These are phyloP conservation scores for Pentamera pediparva DNA, from an alignment of 53 echinoderm and acorn worm genomes.

Conservation along the genomic window DNA sequence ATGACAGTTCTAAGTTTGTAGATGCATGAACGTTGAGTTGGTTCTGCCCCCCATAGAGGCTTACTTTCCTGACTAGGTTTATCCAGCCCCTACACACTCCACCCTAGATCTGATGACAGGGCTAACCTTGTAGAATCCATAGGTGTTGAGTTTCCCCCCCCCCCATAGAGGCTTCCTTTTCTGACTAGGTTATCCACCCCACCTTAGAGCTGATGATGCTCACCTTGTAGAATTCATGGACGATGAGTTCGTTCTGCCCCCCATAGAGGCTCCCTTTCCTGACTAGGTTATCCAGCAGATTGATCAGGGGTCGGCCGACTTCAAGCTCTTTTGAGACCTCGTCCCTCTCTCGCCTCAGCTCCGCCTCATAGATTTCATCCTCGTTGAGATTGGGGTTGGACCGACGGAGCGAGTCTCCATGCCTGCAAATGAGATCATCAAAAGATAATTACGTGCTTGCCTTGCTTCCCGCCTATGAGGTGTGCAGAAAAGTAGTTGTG, in stretches of 20 bases:
- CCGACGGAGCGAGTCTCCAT: constrained; percentile 42
- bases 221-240: constrained; percentile 90
- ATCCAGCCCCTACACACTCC: too few species aligned
- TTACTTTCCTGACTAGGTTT: too few species aligned
- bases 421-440: constrained; percentile 31
- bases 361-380: constrained; percentile 58
- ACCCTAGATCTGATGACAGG: too few species aligned
- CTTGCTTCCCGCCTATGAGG: too few species aligned
- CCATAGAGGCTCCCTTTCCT: constrained; percentile 95
- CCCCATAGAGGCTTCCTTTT: constrained; percentile 94
- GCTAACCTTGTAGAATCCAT: too few species aligned
- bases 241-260: constrained; percentile 82
- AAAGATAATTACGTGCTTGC: too few species aligned
- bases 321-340: constrained; percentile 78
- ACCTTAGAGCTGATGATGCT: too few species aligned
- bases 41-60: too few species aligned
- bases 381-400: constrained; percentile 51
- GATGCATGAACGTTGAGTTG: too few species aligned
- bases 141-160: too few species aligned
- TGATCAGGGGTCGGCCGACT: constrained; percentile 76
- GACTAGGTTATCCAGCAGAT: constrained; percentile 87
- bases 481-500: too few species aligned
- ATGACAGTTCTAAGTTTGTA: too few species aligned
- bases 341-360: constrained; percentile 58
- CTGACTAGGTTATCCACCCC: constrained; percentile 88